Evolutionary conservation across 2,797 vertebrate species (phyloP), one percentile per base, ranked within the genome.

Genomic region (Tarsius wallacei): DNA sequence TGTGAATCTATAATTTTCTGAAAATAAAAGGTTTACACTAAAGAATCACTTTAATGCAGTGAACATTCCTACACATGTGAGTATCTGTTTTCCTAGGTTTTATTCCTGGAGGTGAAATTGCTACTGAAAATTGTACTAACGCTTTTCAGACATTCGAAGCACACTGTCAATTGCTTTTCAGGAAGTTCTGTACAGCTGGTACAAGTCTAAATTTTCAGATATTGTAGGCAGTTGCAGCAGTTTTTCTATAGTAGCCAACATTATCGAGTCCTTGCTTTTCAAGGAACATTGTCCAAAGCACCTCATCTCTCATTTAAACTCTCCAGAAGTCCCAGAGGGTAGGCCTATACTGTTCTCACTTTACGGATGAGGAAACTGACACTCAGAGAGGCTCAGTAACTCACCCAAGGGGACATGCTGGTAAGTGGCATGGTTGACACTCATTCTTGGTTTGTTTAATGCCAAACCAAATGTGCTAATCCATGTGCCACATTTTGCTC

Each of bases 21-120:
- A 66, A 76, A 82, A 74, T 68, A 59, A 51, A 31, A 90, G 68
- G 73, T 91, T 95, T 84, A 95, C 68, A 87, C 81, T 42, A 42
- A 53, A 63, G 84, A 73, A 61, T 21, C 17, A 57, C 42, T 42
- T 22, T 55, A 31, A 2, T 49, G 7, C 33, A 86, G 4, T 57
- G 73, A 91, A 4, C 47, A 76, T 91, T 49, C 21, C 31, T 81
- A 1, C 49, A 5, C 12, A 6, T 78, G 22, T 57, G 21, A 17
- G 14, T 51, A 19, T 84, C 14, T 82, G 31, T 92, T 93, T 96
- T 68, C 53, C 36, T 36, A 11, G 42, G 57, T 66, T 95, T 3
- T 57, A n/a, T 91, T 87, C 17, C 77, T 64, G 21, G 19, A 87
- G 6, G 33, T n/a, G 15, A 87, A 36, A 87, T 77, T 96, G 93